phyloP scores from a whole-genome alignment of 2,113 vertebrate genomes.

The Actinemys pallida region DNA sequence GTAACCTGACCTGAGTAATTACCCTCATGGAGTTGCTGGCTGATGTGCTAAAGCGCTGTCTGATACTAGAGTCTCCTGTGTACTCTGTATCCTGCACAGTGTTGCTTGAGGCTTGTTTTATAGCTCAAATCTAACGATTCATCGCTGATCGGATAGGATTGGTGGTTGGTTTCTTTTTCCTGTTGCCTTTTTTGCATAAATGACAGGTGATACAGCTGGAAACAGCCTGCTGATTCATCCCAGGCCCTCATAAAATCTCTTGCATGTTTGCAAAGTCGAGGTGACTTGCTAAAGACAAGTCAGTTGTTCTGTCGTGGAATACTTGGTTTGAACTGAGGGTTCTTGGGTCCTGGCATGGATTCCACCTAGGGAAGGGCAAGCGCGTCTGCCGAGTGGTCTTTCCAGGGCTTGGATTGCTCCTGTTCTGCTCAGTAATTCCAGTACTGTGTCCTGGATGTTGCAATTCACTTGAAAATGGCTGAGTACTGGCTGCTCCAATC shows the following conservation, averaged over 20 bases:
- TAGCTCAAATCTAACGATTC: background rate
- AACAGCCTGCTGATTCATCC: background rate
- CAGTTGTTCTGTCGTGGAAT: background rate
- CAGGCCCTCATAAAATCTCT: background rate
- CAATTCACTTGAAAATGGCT: background rate
- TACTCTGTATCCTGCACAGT: background rate
- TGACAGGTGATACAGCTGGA: background rate
- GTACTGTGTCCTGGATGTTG: background rate
- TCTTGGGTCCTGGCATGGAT: background rate
- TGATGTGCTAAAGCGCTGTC: background rate
- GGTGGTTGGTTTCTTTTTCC: background rate
- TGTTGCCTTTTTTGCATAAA: background rate
- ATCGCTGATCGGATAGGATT: background rate
- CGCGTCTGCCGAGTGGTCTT: background rate
- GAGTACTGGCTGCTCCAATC: background rate
- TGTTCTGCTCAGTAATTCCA: background rate
- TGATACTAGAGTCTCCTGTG: background rate
- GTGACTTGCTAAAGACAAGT: background rate
- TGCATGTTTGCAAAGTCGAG: background rate
- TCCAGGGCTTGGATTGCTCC: background rate
- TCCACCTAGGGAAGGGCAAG: background rate
- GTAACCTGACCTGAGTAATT: background rate
- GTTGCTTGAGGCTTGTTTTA: background rate
- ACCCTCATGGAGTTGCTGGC: background rate
- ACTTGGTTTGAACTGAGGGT: background rate